phyloP scores from a whole-genome alignment of 92 coral and sea anemone genomes.

The Actinostola sp. region DNA sequence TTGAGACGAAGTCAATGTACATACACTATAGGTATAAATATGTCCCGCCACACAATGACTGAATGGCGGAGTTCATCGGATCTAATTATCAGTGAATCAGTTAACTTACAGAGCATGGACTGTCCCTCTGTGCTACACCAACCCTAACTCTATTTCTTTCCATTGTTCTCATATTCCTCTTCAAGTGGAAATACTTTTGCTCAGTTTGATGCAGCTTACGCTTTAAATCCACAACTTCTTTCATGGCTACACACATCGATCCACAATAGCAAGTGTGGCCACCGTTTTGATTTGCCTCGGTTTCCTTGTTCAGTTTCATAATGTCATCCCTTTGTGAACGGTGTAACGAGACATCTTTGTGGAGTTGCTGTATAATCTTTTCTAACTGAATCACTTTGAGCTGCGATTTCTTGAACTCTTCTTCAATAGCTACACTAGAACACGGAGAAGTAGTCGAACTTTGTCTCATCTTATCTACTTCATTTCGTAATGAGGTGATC shows the following conservation, averaged over 20 bases:
- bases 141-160: constrained; percentile 77
- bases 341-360: constrained; percentile 64
- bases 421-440: constrained; percentile 66
- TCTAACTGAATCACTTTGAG: constrained; percentile 72
- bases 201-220: constrained; percentile 87
- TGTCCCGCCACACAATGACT: too few relatives aligned
- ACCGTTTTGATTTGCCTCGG: constrained; percentile 14
- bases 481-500: constrained; percentile 67
- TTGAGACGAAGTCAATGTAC: too few relatives aligned
- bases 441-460: constrained; percentile 17
- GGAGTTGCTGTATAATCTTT: constrained; percentile 77
- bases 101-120: constrained; percentile 82
- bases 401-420: constrained; percentile 80
- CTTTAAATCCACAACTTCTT: constrained; percentile 87
- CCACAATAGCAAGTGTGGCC: constrained; percentile 89
- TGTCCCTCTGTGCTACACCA: constrained; percentile 87
- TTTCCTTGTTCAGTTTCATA: constrained; percentile 23
- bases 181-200: constrained; percentile 74
- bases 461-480: constrained; percentile 60
- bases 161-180: constrained; percentile 65
- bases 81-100: not conserved
- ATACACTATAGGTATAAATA: too few relatives aligned
- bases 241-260: constrained; percentile 96
- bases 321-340: constrained; percentile 49
- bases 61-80: not conserved